Evolutionary conservation across 2,797 vertebrate species (phyloP), one percentile per base, ranked within the genome.

Genomic region (Telmatherina bonti): DNA sequence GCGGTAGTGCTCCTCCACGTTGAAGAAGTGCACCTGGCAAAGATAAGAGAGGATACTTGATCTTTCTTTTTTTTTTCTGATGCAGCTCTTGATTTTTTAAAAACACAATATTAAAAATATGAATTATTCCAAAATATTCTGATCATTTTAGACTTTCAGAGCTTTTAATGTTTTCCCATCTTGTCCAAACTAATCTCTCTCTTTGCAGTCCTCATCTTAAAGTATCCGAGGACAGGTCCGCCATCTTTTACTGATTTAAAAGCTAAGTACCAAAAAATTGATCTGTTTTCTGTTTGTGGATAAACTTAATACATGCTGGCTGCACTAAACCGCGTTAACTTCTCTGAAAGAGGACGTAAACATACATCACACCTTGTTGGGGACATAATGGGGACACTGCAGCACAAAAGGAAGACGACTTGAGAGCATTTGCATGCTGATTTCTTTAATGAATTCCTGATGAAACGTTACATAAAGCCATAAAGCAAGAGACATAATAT

Each of bases 11-110:
- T 96, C 94, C 30, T 96, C 95, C 76, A 93, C 62, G n/a, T 96
- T 95, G 76, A 96, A 96, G 85, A 89, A 96, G 72, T 96, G 95
- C 24, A 96, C 92, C 91, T 93, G 66, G 57, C 10, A 57, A n/a
- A 38, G 27, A 64, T n/a, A 12, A 18, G n/a, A 29, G 3, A 38
- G 16, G 16, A 38, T 3, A 15, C 16, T 15, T 41, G 18, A 41
- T 9, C 2, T 56, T 30, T 56, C 43, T 51, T 3, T 38, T 18
- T 4, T 7, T 5, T 24, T 56, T 3, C 29, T 22, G 16, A 30
- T 58, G 20, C 47, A n/a, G 43, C 6, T 57, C 8, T 45, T 47
- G 4, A 18, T 2, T 41, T 15, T 16, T 41, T 41, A 45, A n/a
- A 45, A n/a, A n/a, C n/a, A n/a, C n/a, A n/a, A n/a, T n/a, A n/a